phyloP scores from a whole-genome alignment of 2,113 vertebrate genomes.

The Amia ocellicauda region DNA sequence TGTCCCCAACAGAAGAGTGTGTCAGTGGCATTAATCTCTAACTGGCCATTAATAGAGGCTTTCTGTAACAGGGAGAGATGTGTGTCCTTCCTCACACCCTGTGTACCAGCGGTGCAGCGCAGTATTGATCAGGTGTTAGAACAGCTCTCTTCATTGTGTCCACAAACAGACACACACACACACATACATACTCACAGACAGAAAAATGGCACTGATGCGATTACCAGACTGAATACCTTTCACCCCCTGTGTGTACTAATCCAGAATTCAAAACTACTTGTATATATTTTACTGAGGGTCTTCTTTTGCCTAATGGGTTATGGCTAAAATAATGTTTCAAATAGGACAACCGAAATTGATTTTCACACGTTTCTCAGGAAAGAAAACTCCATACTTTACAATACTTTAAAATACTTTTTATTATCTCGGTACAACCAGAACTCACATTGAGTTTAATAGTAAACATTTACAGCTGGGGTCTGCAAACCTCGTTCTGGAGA shows the following conservation, averaged over 20 bases:
- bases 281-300: no score
- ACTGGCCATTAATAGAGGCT: conserved; percentile 28
- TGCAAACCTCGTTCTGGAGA: no score
- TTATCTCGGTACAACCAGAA: no score
- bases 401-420: no score
- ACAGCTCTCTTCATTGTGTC: background rate
- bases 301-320: no score
- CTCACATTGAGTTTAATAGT: no score
- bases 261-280: background rate
- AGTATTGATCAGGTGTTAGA: conserved; percentile 8
- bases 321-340: no score
- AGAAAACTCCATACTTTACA: no score
- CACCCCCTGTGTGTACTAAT: background rate
- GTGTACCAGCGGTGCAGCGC: conserved; percentile 2
- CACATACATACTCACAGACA: background rate
- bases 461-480: no score
- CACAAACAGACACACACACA: background rate
- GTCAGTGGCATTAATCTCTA: conserved; percentile 42
- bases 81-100: conserved; percentile 21
- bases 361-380: no score
- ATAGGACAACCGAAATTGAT: no score
- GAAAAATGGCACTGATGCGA: background rate
- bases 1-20: conserved; percentile 23
- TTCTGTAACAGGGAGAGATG: conserved; percentile 12
- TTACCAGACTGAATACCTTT: background rate